These are phyloP conservation scores for Urocynchramus pylzowi DNA, from an alignment of 2,113 vertebrate genomes.

Conservation along the genomic window DNA sequence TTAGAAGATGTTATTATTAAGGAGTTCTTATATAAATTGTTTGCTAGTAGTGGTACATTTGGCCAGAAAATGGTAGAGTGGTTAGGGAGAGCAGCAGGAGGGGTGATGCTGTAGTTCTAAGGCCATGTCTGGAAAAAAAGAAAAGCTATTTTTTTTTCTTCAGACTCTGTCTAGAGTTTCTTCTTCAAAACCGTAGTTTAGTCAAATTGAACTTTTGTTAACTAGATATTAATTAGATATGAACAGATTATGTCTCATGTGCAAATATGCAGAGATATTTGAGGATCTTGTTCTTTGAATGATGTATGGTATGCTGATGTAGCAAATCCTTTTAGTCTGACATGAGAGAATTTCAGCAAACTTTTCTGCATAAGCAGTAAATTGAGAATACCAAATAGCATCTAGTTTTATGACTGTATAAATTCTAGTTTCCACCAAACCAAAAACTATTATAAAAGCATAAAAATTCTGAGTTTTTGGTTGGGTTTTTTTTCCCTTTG, in stretches of 20 bases:
- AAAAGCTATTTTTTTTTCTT: background rate
- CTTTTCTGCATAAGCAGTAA: background rate
- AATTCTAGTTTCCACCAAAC: background rate
- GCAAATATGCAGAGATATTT: too few relatives aligned
- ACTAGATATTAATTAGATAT: background rate
- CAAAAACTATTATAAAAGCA: background rate
- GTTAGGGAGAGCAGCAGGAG: background rate
- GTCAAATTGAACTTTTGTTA: background rate
- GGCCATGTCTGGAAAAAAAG: background rate
- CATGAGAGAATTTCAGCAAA: background rate
- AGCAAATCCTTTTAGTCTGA: background rate
- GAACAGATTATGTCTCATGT: background rate
- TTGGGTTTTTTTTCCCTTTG: fast-evolving
- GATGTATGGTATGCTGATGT: background rate
- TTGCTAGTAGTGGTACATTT: background rate
- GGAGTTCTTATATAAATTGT: background rate
- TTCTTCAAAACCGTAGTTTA: background rate
- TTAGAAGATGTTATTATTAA: background rate
- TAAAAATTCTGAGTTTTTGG: background rate
- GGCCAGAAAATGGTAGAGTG: background rate
- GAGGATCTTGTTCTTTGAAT: background rate
- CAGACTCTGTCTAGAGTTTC: background rate
- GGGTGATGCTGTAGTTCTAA: background rate
- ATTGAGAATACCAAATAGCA: background rate
- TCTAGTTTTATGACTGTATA: background rate